Base-by-base conservation (phyloP, 2,797 vertebrate genomes). In the Atherinosoma microstoma region DNA sequence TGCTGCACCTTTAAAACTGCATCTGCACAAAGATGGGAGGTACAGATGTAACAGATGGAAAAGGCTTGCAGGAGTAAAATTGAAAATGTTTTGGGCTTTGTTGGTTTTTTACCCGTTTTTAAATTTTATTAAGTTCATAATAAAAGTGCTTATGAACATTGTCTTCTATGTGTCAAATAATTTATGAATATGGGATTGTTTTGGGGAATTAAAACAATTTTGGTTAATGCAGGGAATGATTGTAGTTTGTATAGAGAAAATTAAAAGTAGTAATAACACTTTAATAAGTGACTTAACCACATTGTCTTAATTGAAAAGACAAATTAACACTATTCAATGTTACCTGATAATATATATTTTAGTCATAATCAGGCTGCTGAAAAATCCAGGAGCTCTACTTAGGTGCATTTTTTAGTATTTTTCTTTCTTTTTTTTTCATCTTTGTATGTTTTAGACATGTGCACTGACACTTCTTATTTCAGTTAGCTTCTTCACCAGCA, bases 401-500 rank as follows among this genome's bases (percentile, higher is more conserved):
- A 13, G 6, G 11, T 15, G 49, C 53, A 15, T 24, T 24, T 6
- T 51, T 49, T 3, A 24, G 6, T 47, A 11, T 47, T 20, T 32
- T 47, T 58, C 6, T 34, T 47, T 16, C 35, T 24, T 57, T 16
- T 38, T 59, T 59, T 35, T 35, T 1, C 18, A 27, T 40, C 15
- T 18, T 38, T 36, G 38, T 65, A 22, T 58, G 42, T 81, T 67
- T 79, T 24, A 18, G 8, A 9, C 22, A 1, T 40, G 34, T 60
- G 15, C 20, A 63, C 8, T 77, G 74, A 77, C n/a, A 18, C 20
- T 40, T 18, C 42, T 68, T 61, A 20, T 53, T 63, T 22, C 68
- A 49, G 18, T 66, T 73, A 32, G 22, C 38, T 15, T 79, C 69
- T 47, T 66, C 58, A 27, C 71, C 74, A 64, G 75, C 65, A 53